Conservation (phyloP, 1,140 invertebrate species). For the Hylaeus volcanicus region DNA sequence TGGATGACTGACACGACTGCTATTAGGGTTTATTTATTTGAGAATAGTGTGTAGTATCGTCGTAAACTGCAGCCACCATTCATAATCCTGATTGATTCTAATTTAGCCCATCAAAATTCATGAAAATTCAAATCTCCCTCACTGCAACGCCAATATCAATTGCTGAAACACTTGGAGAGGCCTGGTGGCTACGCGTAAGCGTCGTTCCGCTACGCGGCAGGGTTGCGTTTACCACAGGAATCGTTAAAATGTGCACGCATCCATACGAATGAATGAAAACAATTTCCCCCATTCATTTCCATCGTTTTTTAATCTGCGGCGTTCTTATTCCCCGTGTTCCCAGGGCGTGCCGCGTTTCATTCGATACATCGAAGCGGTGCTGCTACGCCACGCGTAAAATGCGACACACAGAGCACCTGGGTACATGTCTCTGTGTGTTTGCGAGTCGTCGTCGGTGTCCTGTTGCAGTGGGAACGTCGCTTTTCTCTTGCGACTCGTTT, state of each 20-base stretch:
- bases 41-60: too few species aligned
- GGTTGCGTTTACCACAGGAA: background rate
- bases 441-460: constrained; percentile 48
- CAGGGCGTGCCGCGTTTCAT: constrained; percentile 53
- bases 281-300: constrained; percentile 34
- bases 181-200: too few species aligned
- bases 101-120: too few species aligned
- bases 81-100: too few species aligned
- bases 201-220: too few species aligned
- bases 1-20: too few species aligned
- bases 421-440: background rate
- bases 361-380: constrained; percentile 38
- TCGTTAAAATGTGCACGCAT: background rate
- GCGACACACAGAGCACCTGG: constrained; percentile 4
- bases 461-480: constrained; percentile 61
- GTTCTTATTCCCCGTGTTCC: constrained; percentile 25
- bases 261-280: constrained; percentile 12
- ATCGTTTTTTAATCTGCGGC: constrained; percentile 19
- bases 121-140: too few species aligned
- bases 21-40: too few species aligned
- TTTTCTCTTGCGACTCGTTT: constrained; percentile 57
- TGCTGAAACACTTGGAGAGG: too few species aligned
- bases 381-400: constrained; percentile 25
- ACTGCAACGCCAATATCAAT: too few species aligned
- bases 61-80: too few species aligned